Evolutionary conservation across 1,140 invertebrate species (phyloP), one percentile per base, ranked within the genome.

Genomic region (Campoletis sonorensis): DNA sequence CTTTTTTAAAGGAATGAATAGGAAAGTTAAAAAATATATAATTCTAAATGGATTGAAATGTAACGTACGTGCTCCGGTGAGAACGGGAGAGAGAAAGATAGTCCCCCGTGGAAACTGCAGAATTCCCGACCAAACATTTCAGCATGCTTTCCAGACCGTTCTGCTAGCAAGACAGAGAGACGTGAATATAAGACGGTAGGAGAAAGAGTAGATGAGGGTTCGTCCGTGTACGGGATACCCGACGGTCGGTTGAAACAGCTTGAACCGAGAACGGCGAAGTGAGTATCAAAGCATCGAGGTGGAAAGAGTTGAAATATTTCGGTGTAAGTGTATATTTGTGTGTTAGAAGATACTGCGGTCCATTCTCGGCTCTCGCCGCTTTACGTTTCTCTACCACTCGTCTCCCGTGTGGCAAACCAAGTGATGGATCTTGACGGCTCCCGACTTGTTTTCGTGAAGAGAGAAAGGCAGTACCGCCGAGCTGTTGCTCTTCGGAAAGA

Each of bases 401-500:
- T 73, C 67, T 81, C 49, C 78, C 33, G 75, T 70, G 77, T 79
- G 77, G 80, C 78, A 78, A 76, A 68, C 33, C 71, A 79, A 76
- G 83, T 84, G 83, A 84, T 84, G 79, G 83, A 84, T 84, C 79
- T 84, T 82, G 83, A 84, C 83, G 78, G 73, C 64, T 77, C 67
- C 81, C 78, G 80, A 81, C 80, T 84, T 79, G 83, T 82, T 82
- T 84, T 75, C 77, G 61, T 77, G 72, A 79, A 61, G 45, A 71
- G 21, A 68, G 77, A 79, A 70, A 33, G 67, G 33, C 16, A 37
- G 30, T 70, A 68, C 37, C 64, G 77, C 61, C 77, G 61, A 26
- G 49, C 73, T 77, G 73, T 37, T 77, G 73, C 73, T 77, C 73
- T 37, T 54, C 37, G 64, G 51, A 79, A 64, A 68, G 77, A 71